Percentiles rank a stretch among this genome's conserved stretches.
Conservation (phyloP, 2,888 invertebrate species). For the Charanyca ferruginea region DNA sequence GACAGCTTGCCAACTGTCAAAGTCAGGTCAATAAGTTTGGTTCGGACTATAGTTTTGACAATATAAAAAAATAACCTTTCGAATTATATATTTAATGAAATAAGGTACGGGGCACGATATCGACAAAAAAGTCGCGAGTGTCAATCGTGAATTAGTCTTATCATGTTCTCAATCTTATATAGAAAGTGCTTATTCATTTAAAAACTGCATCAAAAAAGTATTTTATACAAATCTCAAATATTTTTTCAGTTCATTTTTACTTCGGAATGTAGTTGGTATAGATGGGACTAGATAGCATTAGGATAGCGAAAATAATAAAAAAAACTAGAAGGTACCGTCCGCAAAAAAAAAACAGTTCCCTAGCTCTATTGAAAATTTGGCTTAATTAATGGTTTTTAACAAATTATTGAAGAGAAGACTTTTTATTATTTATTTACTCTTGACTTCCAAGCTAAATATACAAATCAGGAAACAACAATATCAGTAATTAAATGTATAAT, state of each 20-base stretch:
- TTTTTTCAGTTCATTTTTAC: constrained; percentile 57
- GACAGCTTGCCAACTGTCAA: constrained; percentile 11
- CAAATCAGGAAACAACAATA: too few species aligned
- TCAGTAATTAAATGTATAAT: too few species aligned
- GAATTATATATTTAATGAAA: background rate
- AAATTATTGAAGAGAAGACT: too few species aligned
- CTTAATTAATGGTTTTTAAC: too few species aligned
- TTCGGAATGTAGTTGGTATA: constrained; percentile 49
- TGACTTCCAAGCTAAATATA: too few species aligned
- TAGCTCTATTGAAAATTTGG: too few species aligned
- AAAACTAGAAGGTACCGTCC: background rate
- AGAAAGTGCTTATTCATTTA: constrained; percentile 41
- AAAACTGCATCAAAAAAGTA: constrained; percentile 57
- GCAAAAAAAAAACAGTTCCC: too few species aligned
- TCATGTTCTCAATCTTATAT: constrained; percentile 28
- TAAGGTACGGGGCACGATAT: background rate
- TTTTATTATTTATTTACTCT: too few species aligned
- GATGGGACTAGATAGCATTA: constrained; percentile 26
- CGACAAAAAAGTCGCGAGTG: constrained; percentile 12
- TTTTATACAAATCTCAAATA: constrained; percentile 53
- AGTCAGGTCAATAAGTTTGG: background rate
- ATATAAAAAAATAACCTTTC: constrained; percentile 21
- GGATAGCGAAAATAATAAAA: background rate
- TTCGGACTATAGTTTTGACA: background rate
- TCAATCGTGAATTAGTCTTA: constrained; percentile 17